These are phyloP conservation scores for Tachystola acroxantha DNA, from an alignment of 2,888 invertebrate genomes.

Conservation along the genomic window DNA sequence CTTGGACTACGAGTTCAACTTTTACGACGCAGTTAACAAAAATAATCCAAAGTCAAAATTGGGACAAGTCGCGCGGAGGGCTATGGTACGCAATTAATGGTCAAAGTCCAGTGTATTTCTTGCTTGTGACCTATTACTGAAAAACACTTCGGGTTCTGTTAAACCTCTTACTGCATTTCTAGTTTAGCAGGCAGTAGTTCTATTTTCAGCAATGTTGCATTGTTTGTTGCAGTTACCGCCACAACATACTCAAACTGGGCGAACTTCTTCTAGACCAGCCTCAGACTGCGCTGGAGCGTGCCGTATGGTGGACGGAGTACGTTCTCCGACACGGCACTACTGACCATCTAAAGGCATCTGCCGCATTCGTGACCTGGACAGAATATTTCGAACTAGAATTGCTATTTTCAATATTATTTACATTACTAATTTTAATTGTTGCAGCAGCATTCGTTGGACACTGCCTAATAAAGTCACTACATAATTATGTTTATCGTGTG, in stretches of 20 bases:
- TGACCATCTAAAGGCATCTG: conserved; percentile 40
- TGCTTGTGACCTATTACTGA: neutral
- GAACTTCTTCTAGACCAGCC: conserved; percentile 47
- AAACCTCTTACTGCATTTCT: neutral
- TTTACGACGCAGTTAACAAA: too few species aligned
- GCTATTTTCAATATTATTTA: too few species aligned
- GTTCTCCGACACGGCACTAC: conserved; percentile 47
- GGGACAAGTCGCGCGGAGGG: neutral
- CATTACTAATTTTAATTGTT: too few species aligned
- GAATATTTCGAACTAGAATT: too few species aligned
- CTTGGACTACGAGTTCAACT: too few species aligned
- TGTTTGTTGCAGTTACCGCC: conserved; percentile 26
- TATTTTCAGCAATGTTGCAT: too few species aligned
- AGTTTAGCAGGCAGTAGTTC: too few species aligned
- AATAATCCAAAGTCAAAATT: neutral
- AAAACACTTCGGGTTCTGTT: neutral
- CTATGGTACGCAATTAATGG: neutral
- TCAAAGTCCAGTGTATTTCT: neutral
- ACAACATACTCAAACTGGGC: conserved; percentile 27
- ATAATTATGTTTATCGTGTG: too few species aligned
- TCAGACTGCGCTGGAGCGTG: conserved; percentile 44
- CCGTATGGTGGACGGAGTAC: conserved; percentile 65
- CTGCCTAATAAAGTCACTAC: too few species aligned
- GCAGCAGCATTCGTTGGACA: too few species aligned
- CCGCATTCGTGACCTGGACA: conserved; percentile 35